A percentile compares a stretch with the other conserved stretches of the same genome.
Evolutionary conservation across 1,140 invertebrate genomes (phyloP).

Genomic region (Temnothorax longispinosus): DNA sequence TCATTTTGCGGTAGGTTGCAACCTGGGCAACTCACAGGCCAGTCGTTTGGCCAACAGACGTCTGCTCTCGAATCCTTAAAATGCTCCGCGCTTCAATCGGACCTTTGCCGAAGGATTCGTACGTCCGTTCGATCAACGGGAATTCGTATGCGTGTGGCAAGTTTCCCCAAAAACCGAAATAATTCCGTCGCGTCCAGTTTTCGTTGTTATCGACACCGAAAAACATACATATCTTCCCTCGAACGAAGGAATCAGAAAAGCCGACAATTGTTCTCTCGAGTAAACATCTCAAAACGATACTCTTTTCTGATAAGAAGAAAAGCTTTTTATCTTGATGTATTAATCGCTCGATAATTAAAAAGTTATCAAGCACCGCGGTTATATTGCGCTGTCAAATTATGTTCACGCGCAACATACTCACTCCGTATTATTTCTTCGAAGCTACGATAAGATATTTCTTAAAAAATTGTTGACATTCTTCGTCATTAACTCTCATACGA

Average conservation of each 20-base stretch:
- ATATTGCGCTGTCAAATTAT: conserved; percentile 45
- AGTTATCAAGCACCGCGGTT: conserved; percentile 17
- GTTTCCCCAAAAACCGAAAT: not conserved
- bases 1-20: not conserved
- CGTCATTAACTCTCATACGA: conserved; percentile 17
- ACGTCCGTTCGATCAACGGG: not conserved
- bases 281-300: conserved; percentile 15
- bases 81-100: not conserved
- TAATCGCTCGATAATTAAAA: conserved; percentile 48
- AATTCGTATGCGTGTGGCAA: not conserved
- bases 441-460: conserved; percentile 49
- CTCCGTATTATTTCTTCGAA: conserved; percentile 28
- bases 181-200: not conserved
- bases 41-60: not conserved
- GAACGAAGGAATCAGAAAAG: not conserved
- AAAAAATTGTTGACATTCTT: conserved; percentile 35
- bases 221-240: not conserved
- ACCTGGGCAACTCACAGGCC: not conserved
- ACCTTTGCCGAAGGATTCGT: not conserved
- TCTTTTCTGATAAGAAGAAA: conserved; percentile 7
- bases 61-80: conserved; percentile 11
- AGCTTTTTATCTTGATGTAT: conserved; percentile 25
- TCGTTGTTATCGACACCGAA: not conserved
- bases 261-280: not conserved
- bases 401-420: not conserved